Conservation (phyloP, 2,797 vertebrate genomes). For the Tinamus major region DNA sequence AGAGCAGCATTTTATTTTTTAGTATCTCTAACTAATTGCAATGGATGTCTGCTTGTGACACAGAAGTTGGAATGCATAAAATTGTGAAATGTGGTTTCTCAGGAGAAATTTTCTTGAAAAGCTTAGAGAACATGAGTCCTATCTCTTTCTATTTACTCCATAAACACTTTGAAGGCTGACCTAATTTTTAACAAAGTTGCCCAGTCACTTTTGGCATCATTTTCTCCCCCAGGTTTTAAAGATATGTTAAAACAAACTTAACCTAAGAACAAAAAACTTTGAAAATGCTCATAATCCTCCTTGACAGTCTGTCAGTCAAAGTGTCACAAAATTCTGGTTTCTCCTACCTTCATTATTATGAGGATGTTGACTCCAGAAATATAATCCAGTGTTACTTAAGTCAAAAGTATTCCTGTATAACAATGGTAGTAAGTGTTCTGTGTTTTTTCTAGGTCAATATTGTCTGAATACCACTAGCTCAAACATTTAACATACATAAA, state of each 20-base stretch:
- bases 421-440: not conserved
- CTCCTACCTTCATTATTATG: not conserved
- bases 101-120: not conserved
- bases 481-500: not conserved
- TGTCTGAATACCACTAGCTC: not conserved
- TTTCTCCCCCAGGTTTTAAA: not conserved
- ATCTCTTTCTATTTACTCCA: not conserved
- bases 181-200: not conserved
- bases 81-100: not conserved
- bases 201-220: not conserved
- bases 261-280: not conserved
- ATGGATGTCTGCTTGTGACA: not conserved
- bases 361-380: not conserved
- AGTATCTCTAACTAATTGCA: too few species aligned
- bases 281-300: not conserved
- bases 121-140: not conserved
- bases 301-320: not conserved
- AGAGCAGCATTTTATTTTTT: not conserved
- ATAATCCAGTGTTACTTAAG: not conserved
- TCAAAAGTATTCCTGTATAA: not conserved
- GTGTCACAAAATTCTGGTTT: not conserved
- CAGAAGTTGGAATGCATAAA: not conserved
- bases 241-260: not conserved
- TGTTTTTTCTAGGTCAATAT: not conserved
- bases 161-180: not conserved